These are phyloP conservation scores for Paedocypris micromegethes DNA, from an alignment of 2,797 vertebrate species.

Conservation along the genomic window DNA sequence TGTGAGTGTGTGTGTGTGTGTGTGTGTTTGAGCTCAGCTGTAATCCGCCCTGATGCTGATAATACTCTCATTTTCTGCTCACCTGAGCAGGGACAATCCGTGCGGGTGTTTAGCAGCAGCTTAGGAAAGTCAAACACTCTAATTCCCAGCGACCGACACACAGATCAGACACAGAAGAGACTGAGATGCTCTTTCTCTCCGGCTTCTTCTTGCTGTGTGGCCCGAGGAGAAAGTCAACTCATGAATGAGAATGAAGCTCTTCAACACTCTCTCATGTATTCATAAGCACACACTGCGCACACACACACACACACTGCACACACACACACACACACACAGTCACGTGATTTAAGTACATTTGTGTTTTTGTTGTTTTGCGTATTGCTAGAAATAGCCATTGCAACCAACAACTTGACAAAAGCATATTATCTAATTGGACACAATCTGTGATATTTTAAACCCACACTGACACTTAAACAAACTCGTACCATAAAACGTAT, in stretches of 20 bases:
- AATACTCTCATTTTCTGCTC: constrained; percentile 73
- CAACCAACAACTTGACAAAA: too few relatives aligned
- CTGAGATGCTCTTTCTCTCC: constrained; percentile 51
- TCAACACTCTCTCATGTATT: constrained; percentile 55
- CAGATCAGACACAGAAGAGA: constrained; percentile 63
- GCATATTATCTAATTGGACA: too few relatives aligned
- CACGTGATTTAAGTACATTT: neutral
- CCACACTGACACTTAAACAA: too few relatives aligned
- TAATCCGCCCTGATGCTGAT: constrained; percentile 70
- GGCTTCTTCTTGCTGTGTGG: constrained; percentile 71
- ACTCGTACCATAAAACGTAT: too few relatives aligned
- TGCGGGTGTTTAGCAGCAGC: constrained; percentile 52
- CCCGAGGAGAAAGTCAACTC: constrained; percentile 66
- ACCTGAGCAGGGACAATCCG: constrained; percentile 65
- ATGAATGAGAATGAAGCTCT: constrained; percentile 71
- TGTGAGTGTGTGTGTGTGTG: constrained; percentile 17
- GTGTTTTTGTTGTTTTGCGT: too few relatives aligned
- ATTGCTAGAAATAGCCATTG: too few relatives aligned
- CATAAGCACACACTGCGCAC: constrained; percentile 23
- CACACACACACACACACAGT: constrained; percentile 21
- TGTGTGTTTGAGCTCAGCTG: constrained; percentile 25
- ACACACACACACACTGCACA: constrained; percentile 31
- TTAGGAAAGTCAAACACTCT: constrained; percentile 71
- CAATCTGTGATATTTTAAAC: too few relatives aligned
- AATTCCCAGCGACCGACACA: constrained; percentile 65